These are phyloP conservation scores for Matsumurasca onukii DNA, from an alignment of 1,140 invertebrate species.

Conservation along the genomic window DNA sequence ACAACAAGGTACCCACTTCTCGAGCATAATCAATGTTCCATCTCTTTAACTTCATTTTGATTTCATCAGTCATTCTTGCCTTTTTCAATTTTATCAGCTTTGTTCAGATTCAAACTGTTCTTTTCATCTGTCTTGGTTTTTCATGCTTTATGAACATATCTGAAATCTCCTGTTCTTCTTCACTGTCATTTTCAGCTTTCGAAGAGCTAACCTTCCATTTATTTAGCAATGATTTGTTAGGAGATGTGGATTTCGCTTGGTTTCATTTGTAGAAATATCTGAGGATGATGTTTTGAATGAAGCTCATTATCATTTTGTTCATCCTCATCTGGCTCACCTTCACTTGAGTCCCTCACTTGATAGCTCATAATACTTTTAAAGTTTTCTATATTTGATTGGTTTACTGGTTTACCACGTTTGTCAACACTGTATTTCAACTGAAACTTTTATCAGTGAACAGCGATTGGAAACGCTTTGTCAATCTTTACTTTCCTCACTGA, in stretches of 20 bases:
- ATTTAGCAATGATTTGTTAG: too few relatives aligned
- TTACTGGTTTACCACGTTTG: conserved; percentile 83
- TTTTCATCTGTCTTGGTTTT: conserved; percentile 36
- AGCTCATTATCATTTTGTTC: conserved; percentile 39
- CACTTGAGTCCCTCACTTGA: conserved; percentile 52
- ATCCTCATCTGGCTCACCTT: conserved; percentile 45
- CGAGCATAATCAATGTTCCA: conserved; percentile 83
- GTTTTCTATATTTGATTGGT: conserved; percentile 77
- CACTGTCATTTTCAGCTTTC: conserved; percentile 42
- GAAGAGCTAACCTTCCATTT: too few relatives aligned
- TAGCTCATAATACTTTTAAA: conserved; percentile 85
- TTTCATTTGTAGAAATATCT: conserved; percentile 17
- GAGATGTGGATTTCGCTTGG: too few relatives aligned
- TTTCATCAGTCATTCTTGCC: conserved; percentile 41
- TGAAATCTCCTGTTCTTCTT: conserved; percentile 36
- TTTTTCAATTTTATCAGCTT: conserved; percentile 40
- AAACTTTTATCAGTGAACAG: conserved; percentile 92
- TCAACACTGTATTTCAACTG: conserved; percentile 87
- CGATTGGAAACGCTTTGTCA: conserved; percentile 87
- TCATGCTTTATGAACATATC: not conserved
- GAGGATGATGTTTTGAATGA: conserved; percentile 1
- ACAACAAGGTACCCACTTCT: conserved; percentile 74
- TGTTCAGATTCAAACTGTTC: conserved; percentile 43
- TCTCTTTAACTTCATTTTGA: conserved; percentile 66
- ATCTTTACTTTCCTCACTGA: conserved; percentile 89